A percentile compares a stretch with the other conserved stretches of the same genome.
Evolutionary conservation across 1,140 invertebrate species (phyloP).

Genomic region (Phenacoccus solenopsis): DNA sequence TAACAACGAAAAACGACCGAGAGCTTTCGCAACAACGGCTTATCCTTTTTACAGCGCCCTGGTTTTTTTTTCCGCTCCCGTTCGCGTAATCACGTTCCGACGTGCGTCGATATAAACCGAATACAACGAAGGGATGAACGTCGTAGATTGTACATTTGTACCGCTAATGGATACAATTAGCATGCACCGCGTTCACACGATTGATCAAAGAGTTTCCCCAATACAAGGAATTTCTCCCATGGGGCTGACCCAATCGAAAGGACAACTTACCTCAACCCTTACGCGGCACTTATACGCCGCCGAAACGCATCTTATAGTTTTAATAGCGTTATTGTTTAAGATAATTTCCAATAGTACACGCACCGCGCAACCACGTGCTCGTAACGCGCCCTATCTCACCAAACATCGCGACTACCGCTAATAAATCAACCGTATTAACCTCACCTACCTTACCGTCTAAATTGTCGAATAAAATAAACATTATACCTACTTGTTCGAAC

Average conservation of each 20-base stretch:
- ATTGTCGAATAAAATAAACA: background rate
- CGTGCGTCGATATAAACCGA: too few species aligned
- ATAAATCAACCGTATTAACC: background rate
- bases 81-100: too few species aligned
- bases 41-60: too few species aligned
- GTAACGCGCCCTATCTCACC: background rate
- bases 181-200: background rate
- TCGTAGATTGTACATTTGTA: too few species aligned
- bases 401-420: background rate
- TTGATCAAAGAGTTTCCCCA: background rate
- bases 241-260: background rate
- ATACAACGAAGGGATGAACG: too few species aligned
- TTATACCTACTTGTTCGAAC: too few species aligned
- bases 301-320: background rate
- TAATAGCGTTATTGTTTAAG: background rate
- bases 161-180: background rate
- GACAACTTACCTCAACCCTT: background rate
- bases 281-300: too few species aligned
- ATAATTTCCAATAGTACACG: background rate
- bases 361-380: background rate
- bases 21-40: background rate
- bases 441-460: background rate
- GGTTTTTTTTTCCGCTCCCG: too few species aligned
- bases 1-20: constrained; percentile 1
- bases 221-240: background rate